These are phyloP conservation scores for Trematomus bernacchii DNA, from an alignment of 2,797 vertebrate species.

Conservation along the genomic window DNA sequence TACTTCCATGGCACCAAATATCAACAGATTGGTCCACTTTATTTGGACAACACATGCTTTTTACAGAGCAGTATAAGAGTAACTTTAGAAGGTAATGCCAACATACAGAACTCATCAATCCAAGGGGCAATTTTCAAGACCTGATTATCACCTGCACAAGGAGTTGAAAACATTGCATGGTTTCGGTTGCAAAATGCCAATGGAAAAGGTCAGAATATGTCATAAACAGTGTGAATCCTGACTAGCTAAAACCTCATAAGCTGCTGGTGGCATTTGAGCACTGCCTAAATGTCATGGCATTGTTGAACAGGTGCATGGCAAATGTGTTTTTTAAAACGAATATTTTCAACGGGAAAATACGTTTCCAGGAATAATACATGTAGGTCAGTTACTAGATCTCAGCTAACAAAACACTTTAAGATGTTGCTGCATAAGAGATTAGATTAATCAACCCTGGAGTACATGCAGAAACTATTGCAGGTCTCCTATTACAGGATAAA, in stretches of 20 bases:
- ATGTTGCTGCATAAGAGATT: constrained; percentile 28
- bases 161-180: constrained; percentile 20
- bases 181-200: constrained; percentile 44
- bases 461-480: constrained; percentile 29
- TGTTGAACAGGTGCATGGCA: constrained; percentile 42
- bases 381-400: constrained; percentile 23
- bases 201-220: constrained; percentile 58
- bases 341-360: constrained; percentile 6
- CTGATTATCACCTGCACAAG: constrained; percentile 14
- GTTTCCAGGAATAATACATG: constrained; percentile 26
- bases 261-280: constrained; percentile 51
- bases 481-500: constrained; percentile 46
- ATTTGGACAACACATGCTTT: constrained; percentile 11
- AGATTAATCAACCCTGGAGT: constrained; percentile 32
- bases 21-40: constrained; percentile 27
- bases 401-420: constrained; percentile 26
- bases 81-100: constrained; percentile 22
- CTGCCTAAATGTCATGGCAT: constrained; percentile 50
- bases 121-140: constrained; percentile 2
- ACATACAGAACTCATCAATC: constrained; percentile 20
- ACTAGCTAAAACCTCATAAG: constrained; percentile 43
- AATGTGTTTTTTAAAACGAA: constrained; percentile 19
- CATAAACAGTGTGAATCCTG: constrained; percentile 37
- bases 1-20: constrained; percentile 24
- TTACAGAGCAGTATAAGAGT: neutral